Evolutionary conservation across 2,888 invertebrate species (phyloP).

Genomic region (Mimachlamys varia): DNA sequence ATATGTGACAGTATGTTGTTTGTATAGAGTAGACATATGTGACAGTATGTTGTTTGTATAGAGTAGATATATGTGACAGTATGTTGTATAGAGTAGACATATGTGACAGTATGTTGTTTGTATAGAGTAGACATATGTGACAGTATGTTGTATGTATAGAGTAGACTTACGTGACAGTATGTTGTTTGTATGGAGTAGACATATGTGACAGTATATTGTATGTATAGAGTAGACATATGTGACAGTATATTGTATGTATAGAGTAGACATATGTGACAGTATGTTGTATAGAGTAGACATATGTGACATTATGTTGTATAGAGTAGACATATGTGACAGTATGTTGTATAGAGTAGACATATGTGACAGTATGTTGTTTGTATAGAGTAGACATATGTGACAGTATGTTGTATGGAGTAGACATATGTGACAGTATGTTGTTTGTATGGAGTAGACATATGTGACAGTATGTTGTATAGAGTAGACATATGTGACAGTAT

Average conservation of each 20-base stretch:
- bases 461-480: background rate
- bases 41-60: background rate
- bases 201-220: background rate
- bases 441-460: no score
- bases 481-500: background rate
- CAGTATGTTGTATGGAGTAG: background rate
- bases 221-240: no score
- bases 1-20: background rate
- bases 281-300: background rate
- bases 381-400: background rate
- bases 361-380: background rate
- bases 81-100: background rate
- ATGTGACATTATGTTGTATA: no score
- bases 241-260: background rate
- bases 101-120: constrained; percentile 12
- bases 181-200: background rate
- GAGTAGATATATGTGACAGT: no score
- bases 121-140: background rate
- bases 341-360: background rate
- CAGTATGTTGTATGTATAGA: background rate
- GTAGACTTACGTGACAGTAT: background rate
- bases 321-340: background rate
- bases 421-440: background rate
- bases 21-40: background rate
- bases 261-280: background rate